Base-by-base conservation (phyloP, 1,140 invertebrate species). In the Formica selysi region DNA sequence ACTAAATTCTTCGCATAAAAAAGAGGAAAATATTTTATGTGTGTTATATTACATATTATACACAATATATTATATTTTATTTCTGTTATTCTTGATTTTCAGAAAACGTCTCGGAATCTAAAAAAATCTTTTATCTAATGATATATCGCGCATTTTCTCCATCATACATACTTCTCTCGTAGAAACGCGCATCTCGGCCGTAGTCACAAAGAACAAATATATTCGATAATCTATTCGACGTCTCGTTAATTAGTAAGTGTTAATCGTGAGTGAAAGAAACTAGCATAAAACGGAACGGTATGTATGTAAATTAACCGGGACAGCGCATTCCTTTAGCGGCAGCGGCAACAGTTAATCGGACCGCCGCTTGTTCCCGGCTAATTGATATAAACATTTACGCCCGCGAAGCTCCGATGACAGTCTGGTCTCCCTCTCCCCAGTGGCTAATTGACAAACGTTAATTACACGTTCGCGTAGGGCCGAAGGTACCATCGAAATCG, bases 321-420 rank as follows among this genome's bases (percentile, higher is more conserved):
- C 44, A 80, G 32, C 22, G 51, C 16, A 57, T 80, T 70, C 48
- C 68, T 22, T 81, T 7, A 59, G 38, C 38, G 38, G 5, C 64
- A n/a, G 62, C 62, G 36, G 48, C 22, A 26, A 36, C 54, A 26
- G 68, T 81, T 81, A 83, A 73, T 83, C 38, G 67, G 79, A 61
- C 11, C 36, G 51, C 51, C 51, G 36, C 41, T 32, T 41, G 16
- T 70, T 71, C 19, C 22, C 67, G 36, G 51, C 51, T 71, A 83
- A 83, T 83, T 73, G 79, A 83, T 83, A 73, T 73, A 83, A 83
- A 83, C 79, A 83, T 73, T 83, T 73, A 73, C 54, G 79, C 54
- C 54, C 51, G 78, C 78, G 36, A 73, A 59, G 22, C 44, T 54
- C 13, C 44, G 26, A 84, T 36, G 67, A 84, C 32, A 64, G 68